These are phyloP conservation scores for Baccha elongata DNA, from an alignment of 2,888 invertebrate species.

Conservation along the genomic window DNA sequence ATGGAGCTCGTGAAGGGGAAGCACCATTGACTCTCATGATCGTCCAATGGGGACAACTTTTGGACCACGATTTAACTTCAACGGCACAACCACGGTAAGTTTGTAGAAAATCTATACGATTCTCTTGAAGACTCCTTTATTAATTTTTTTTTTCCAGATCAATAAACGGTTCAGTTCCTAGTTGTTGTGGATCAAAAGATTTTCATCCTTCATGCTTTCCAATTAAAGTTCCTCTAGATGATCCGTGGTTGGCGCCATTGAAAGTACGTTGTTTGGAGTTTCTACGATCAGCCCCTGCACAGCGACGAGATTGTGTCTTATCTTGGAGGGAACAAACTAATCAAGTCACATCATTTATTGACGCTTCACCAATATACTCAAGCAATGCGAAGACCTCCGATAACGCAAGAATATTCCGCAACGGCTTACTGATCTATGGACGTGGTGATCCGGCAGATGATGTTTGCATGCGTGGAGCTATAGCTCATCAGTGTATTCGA, in stretches of 20 bases:
- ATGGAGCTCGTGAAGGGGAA: slow-evolving; percentile 86
- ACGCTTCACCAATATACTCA: slow-evolving; percentile 92
- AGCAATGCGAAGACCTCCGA: slow-evolving; percentile 89
- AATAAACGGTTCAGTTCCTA: slow-evolving; percentile 90
- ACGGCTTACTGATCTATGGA: slow-evolving; percentile 87
- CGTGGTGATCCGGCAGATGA: slow-evolving; percentile 87
- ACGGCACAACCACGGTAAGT: slow-evolving; percentile 87
- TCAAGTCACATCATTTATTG: slow-evolving; percentile 91
- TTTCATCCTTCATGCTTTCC: slow-evolving; percentile 94
- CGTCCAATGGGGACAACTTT: slow-evolving; percentile 96
- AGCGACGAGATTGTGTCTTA: slow-evolving; percentile 89
- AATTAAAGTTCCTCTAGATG: slow-evolving; percentile 88
- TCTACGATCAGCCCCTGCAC: slow-evolving; percentile 91
- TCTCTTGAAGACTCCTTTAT: background rate
- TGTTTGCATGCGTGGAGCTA: slow-evolving; percentile 88
- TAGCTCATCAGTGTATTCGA: slow-evolving; percentile 89
- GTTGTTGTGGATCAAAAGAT: slow-evolving; percentile 86
- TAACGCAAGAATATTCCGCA: slow-evolving; percentile 88
- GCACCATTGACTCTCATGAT: slow-evolving; percentile 89
- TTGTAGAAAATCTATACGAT: background rate
- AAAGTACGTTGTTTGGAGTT: slow-evolving; percentile 92
- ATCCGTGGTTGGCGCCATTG: slow-evolving; percentile 88
- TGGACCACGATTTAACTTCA: slow-evolving; percentile 94
- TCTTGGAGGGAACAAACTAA: slow-evolving; percentile 94
- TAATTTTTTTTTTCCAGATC: slow-evolving; percentile 78